phyloP scores from a whole-genome alignment of 2,888 invertebrate species.

The Spodoptera littoralis region DNA sequence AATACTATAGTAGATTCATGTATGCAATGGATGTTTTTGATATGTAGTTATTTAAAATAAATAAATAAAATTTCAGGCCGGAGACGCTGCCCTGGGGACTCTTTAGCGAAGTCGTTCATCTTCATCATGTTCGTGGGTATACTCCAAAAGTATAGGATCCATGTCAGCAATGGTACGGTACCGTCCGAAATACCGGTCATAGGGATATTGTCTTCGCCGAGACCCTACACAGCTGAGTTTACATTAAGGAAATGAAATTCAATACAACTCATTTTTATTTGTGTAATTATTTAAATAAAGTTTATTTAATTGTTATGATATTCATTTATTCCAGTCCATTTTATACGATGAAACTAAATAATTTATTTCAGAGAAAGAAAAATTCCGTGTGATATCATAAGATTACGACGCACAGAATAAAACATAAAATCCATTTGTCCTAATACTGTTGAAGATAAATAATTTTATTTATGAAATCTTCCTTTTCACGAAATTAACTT shows the following conservation, averaged over 20 bases:
- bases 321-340: constrained; percentile 11
- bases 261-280: background rate
- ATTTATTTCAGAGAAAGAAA: no score
- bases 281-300: constrained; percentile 16
- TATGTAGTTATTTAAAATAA: constrained; percentile 2
- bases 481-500: no score
- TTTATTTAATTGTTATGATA: constrained; percentile 17
- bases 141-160: constrained; percentile 84
- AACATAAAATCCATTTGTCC: no score
- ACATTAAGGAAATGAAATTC: constrained; percentile 54
- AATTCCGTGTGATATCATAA: no score
- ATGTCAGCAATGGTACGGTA: constrained; percentile 68
- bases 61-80: constrained; percentile 82
- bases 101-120: constrained; percentile 89
- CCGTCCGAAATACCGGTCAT: constrained; percentile 72
- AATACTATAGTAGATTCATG: no score
- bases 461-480: no score
- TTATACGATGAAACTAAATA: background rate
- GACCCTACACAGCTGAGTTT: constrained; percentile 73
- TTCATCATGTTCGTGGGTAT: constrained; percentile 89
- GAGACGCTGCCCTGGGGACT: constrained; percentile 90
- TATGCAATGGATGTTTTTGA: no score
- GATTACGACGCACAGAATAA: no score
- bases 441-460: no score
- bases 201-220: constrained; percentile 75